These are phyloP conservation scores for Brachyhypopomus gauderio DNA, from an alignment of 2,113 vertebrate genomes.

Conservation along the genomic window DNA sequence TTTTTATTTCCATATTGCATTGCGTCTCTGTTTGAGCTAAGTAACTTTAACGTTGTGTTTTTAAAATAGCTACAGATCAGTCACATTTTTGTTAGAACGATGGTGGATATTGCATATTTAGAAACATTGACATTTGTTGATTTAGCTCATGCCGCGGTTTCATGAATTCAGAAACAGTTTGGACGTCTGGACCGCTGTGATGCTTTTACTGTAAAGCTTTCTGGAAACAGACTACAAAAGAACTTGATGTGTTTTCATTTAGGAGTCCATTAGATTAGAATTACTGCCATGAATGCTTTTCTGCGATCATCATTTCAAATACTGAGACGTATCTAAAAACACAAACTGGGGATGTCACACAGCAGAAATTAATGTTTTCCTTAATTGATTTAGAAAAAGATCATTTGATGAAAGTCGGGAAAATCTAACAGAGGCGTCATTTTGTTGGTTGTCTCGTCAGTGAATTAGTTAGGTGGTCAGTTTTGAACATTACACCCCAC, in stretches of 20 bases:
- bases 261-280: constrained; percentile 42
- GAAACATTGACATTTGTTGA: constrained; percentile 10
- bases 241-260: constrained; percentile 35
- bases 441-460: no score
- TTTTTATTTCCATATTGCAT: not conserved
- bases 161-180: constrained; percentile 11
- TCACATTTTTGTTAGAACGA: not conserved
- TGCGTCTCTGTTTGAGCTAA: not conserved
- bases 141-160: not conserved
- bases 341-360: not conserved
- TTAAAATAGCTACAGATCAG: not conserved
- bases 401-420: no score
- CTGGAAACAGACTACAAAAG: not conserved
- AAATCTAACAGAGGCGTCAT: no score
- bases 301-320: constrained; percentile 1
- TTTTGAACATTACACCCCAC: no score
- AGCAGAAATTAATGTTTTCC: not conserved
- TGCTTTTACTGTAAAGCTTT: not conserved
- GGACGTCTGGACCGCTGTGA: constrained; percentile 10
- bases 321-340: not conserved
- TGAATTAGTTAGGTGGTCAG: no score
- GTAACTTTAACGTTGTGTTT: not conserved
- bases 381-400: not conserved
- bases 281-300: constrained; percentile 14
- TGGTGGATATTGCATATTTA: not conserved